A percentile compares a stretch with the other conserved stretches of the same genome.
phyloP scores from a whole-genome alignment of 2,113 vertebrate genomes.

The Sorex fumeus region DNA sequence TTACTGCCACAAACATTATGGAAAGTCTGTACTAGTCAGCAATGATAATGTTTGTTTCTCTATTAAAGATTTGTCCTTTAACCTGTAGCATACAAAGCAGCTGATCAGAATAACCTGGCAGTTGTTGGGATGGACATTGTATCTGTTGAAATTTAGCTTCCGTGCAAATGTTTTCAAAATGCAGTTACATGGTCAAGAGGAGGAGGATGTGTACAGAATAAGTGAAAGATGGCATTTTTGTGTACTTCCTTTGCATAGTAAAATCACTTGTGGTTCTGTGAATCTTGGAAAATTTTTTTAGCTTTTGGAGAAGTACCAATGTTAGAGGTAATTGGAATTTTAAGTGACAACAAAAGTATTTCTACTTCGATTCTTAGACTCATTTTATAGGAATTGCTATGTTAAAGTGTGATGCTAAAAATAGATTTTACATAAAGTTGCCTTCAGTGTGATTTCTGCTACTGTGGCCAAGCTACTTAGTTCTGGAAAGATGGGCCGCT shows the following conservation, averaged over 20 bases:
- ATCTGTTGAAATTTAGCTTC: constrained; percentile 44
- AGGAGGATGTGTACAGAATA: neutral
- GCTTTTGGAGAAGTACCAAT: neutral
- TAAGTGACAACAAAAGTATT: constrained; percentile 17
- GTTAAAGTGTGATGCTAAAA: neutral
- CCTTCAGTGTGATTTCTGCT: neutral
- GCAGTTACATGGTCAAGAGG: neutral
- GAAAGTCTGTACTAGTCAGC: neutral
- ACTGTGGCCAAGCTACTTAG: neutral
- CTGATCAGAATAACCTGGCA: neutral
- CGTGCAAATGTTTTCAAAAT: constrained; percentile 36
- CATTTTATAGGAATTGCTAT: neutral
- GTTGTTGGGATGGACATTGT: neutral
- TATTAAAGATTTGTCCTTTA: neutral
- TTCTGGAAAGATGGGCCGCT: constrained; percentile 1
- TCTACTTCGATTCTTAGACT: neutral
- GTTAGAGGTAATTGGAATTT: constrained; percentile 36
- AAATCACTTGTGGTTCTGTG: neutral
- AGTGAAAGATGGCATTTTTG: neutral
- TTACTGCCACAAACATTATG: neutral
- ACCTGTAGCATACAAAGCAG: neutral
- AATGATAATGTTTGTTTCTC: neutral
- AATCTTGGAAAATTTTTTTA: constrained; percentile 14
- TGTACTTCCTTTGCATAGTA: constrained; percentile 35
- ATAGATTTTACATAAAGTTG: neutral